phyloP scores from a whole-genome alignment of 2,797 vertebrate species.

The Anguilla marmorata region DNA sequence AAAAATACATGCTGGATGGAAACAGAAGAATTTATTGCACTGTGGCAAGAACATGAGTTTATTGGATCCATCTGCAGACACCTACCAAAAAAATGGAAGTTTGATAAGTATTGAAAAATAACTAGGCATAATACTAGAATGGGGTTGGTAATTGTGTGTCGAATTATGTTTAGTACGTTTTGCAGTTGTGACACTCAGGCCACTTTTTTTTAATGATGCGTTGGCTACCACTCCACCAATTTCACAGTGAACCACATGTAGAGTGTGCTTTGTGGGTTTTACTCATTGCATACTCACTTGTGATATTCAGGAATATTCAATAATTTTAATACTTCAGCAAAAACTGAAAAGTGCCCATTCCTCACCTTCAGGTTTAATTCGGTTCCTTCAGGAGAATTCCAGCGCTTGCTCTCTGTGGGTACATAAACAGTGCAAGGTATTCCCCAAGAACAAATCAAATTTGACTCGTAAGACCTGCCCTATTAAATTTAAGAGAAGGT shows the following conservation, averaged over 20 bases:
- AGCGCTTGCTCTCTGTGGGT: background rate
- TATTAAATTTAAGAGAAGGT: background rate
- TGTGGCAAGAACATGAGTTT: background rate
- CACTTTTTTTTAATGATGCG: background rate
- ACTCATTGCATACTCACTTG: background rate
- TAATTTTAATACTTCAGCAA: background rate
- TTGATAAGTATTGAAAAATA: background rate
- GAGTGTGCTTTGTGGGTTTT: background rate
- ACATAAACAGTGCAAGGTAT: background rate
- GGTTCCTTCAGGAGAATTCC: background rate
- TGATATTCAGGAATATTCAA: background rate
- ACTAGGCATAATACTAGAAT: background rate
- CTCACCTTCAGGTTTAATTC: background rate
- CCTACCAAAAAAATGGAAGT: constrained; percentile 4
- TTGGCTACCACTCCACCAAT: background rate
- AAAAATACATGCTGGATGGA: background rate
- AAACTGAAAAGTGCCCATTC: background rate
- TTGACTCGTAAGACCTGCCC: background rate
- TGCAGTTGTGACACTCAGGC: background rate
- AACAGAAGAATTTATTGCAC: background rate
- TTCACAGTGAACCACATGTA: background rate
- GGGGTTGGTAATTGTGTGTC: background rate
- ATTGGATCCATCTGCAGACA: background rate
- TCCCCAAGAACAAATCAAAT: background rate
- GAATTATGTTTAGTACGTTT: background rate